These are phyloP conservation scores for Taphrorychus bicolor DNA, from an alignment of 2,888 invertebrate genomes.

Conservation along the genomic window DNA sequence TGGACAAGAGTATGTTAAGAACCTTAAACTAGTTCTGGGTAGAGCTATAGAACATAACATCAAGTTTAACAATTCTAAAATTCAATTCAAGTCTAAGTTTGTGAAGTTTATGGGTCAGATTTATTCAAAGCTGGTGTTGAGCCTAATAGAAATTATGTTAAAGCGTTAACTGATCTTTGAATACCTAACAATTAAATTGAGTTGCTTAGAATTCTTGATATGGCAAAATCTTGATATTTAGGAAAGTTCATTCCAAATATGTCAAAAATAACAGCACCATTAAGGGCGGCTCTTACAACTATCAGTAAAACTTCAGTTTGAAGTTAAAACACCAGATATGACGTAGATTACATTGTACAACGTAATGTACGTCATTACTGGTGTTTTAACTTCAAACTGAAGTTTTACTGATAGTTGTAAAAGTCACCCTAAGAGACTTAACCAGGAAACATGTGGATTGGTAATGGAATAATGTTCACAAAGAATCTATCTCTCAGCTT, in stretches of 20 bases:
- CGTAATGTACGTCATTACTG: too few relatives aligned
- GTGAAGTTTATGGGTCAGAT: slow-evolving; percentile 42
- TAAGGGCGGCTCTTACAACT: too few relatives aligned
- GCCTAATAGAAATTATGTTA: slow-evolving; percentile 33
- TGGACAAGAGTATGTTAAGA: slow-evolving; percentile 39
- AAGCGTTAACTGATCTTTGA: slow-evolving; percentile 43
- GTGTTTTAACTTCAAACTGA: too few relatives aligned
- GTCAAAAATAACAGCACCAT: slow-evolving; percentile 17
- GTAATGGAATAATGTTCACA: slow-evolving; percentile 39
- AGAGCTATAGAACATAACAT: slow-evolving; percentile 38
- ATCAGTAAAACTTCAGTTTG: too few relatives aligned
- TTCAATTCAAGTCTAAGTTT: slow-evolving; percentile 16
- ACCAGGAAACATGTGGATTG: slow-evolving; percentile 38
- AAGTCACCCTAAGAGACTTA: slow-evolving; percentile 24
- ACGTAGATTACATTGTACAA: too few relatives aligned
- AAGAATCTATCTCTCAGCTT: slow-evolving; percentile 39
- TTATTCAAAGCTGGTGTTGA: slow-evolving; percentile 37
- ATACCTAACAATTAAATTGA: slow-evolving; percentile 39
- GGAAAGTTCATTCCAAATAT: slow-evolving; percentile 44
- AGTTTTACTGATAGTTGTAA: too few relatives aligned
- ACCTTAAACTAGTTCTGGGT: slow-evolving; percentile 38
- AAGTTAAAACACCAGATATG: too few relatives aligned
- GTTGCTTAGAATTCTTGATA: slow-evolving; percentile 43
- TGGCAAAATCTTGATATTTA: slow-evolving; percentile 41
- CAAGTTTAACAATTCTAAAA: slow-evolving; percentile 42